Conservation (phyloP, 2,113 vertebrate genomes). For the Crotalus viridis region DNA sequence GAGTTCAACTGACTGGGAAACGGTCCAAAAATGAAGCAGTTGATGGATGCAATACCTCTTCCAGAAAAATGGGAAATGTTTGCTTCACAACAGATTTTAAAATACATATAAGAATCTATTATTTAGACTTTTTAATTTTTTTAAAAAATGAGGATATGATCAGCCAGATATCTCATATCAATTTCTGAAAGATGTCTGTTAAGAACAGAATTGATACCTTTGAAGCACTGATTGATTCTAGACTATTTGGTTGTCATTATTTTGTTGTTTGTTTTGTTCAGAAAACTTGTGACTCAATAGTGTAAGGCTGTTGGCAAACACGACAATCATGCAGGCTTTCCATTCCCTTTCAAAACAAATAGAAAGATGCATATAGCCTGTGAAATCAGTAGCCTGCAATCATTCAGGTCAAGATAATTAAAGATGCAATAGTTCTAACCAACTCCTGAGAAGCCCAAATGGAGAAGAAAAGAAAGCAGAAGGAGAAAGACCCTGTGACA, state of each 20-base stretch:
- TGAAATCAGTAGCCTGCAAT: fast-evolving
- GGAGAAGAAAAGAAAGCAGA: not conserved
- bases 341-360: not conserved
- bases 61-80: not conserved
- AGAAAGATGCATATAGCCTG: not conserved
- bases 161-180: not conserved
- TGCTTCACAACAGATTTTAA: not conserved
- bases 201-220: constrained; percentile 23
- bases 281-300: constrained; percentile 43
- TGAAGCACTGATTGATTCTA: constrained; percentile 43
- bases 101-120: constrained; percentile 18
- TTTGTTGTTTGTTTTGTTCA: constrained; percentile 39
- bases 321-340: not conserved
- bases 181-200: constrained; percentile 13
- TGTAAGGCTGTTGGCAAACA: not conserved
- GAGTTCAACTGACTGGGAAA: constrained; percentile 8
- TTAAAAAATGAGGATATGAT: not conserved
- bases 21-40: constrained; percentile 24
- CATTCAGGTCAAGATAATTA: not conserved
- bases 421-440: not conserved
- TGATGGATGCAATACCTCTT: not conserved
- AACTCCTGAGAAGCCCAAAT: not conserved
- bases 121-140: not conserved
- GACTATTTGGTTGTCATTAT: constrained; percentile 25
- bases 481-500: not conserved